Evolutionary conservation across 2,113 vertebrate genomes (phyloP).

Genomic region (Scortum barcoo): DNA sequence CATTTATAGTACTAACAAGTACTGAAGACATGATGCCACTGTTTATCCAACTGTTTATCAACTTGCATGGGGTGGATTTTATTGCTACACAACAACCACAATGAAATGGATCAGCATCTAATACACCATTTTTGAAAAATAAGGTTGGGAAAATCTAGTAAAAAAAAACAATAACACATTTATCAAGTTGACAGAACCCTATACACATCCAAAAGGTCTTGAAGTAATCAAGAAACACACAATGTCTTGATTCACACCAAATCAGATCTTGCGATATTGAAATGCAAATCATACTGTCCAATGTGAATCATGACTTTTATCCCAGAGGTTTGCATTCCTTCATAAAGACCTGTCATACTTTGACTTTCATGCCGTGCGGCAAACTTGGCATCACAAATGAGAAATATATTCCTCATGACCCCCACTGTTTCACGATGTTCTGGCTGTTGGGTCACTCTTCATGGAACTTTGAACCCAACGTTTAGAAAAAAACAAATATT

Average conservation of each 20-base stretch:
- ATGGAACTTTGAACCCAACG: constrained; percentile 4
- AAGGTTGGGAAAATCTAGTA: constrained; percentile 9
- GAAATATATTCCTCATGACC: constrained; percentile 37
- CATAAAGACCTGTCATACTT: constrained; percentile 52
- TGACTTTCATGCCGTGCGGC: constrained; percentile 41
- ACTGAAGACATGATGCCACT: not conserved
- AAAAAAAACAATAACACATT: constrained; percentile 61
- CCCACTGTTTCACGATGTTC: constrained; percentile 33
- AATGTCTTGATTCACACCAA: constrained; percentile 53
- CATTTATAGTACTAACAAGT: too few relatives aligned
- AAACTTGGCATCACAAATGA: constrained; percentile 59
- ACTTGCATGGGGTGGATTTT: not conserved
- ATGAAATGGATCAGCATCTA: constrained; percentile 50
- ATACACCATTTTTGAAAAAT: constrained; percentile 54
- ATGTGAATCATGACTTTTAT: constrained; percentile 31
- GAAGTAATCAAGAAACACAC: constrained; percentile 68
- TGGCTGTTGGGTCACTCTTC: constrained; percentile 12
- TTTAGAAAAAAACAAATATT: constrained; percentile 35
- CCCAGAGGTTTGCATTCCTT: constrained; percentile 49
- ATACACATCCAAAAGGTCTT: constrained; percentile 64
- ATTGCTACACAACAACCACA: constrained; percentile 42
- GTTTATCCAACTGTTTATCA: constrained; percentile 17
- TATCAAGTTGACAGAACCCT: constrained; percentile 67
- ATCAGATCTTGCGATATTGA: constrained; percentile 34
- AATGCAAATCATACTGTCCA: constrained; percentile 33